phyloP scores from a whole-genome alignment of 2,113 vertebrate genomes.

The Corythaeola cristata region DNA sequence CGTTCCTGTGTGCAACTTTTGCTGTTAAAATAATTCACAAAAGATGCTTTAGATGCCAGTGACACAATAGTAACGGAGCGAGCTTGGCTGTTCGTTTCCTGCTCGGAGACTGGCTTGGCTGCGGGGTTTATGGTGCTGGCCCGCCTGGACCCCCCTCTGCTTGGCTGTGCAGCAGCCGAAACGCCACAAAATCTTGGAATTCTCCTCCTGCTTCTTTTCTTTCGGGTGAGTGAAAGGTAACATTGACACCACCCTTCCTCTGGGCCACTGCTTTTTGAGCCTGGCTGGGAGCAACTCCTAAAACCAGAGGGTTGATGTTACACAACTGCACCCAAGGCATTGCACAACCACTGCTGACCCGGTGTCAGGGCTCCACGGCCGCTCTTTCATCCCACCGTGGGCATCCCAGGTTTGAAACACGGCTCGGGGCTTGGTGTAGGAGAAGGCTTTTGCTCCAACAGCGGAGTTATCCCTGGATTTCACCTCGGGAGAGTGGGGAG shows the following conservation, averaged over 20 bases:
- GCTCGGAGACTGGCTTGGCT: background rate
- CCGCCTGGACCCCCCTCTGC: background rate
- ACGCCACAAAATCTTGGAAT: background rate
- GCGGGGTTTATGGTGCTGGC: background rate
- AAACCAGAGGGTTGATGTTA: conserved; percentile 2
- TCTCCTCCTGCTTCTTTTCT: background rate
- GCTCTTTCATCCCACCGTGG: background rate
- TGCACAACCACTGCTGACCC: conserved; percentile 1
- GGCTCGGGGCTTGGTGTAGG: background rate
- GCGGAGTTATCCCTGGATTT: background rate
- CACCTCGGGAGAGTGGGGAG: background rate
- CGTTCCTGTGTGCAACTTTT: background rate
- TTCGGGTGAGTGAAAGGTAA: conserved; percentile 47
- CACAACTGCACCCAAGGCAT: background rate
- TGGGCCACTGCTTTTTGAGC: conserved; percentile 33
- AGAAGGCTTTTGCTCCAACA: background rate
- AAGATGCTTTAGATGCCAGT: background rate
- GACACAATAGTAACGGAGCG: background rate
- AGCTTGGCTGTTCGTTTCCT: background rate
- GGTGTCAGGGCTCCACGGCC: rapidly evolving
- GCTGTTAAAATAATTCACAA: conserved; percentile 46
- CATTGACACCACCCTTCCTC: conserved; percentile 59
- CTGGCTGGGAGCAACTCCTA: background rate
- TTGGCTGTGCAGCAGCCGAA: background rate
- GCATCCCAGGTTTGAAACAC: background rate